phyloP scores from a whole-genome alignment of 2,113 vertebrate species.

The Bufo bufo region DNA sequence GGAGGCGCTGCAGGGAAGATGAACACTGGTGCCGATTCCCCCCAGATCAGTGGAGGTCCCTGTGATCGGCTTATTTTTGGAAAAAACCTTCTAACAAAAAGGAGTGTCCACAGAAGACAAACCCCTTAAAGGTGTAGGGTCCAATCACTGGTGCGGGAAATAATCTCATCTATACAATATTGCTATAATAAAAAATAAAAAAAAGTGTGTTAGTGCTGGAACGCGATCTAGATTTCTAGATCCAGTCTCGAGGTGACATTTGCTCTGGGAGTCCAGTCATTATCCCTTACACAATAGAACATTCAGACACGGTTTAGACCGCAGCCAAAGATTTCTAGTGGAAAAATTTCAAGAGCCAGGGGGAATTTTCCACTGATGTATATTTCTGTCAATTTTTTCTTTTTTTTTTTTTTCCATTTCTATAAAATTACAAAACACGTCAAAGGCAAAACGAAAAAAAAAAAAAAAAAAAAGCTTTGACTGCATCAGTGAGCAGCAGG shows the following conservation, averaged over 20 bases:
- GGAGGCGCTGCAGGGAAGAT: too few species aligned
- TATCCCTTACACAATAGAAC: background rate
- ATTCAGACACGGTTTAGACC: background rate
- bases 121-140: too few species aligned
- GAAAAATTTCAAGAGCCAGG: slow-evolving; percentile 34
- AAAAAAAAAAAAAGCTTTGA: background rate
- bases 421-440: slow-evolving; percentile 13
- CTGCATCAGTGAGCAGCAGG: background rate
- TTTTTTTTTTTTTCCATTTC: slow-evolving; percentile 34
- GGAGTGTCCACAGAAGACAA: too few species aligned
- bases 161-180: too few species aligned
- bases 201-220: background rate
- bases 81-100: too few species aligned
- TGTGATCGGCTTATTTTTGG: too few species aligned
- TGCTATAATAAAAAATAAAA: background rate
- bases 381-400: slow-evolving; percentile 29
- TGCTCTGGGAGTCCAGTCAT: background rate
- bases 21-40: too few species aligned
- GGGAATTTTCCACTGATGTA: slow-evolving; percentile 42
- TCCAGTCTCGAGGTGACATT: background rate
- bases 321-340: slow-evolving; percentile 11
- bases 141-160: too few species aligned
- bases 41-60: too few species aligned
- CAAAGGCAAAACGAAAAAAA: background rate
- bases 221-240: background rate